Percentiles rank a stretch among this genome's conserved stretches.
phyloP scores from a whole-genome alignment of 2,797 vertebrate genomes.

The Buceros bicornis region DNA sequence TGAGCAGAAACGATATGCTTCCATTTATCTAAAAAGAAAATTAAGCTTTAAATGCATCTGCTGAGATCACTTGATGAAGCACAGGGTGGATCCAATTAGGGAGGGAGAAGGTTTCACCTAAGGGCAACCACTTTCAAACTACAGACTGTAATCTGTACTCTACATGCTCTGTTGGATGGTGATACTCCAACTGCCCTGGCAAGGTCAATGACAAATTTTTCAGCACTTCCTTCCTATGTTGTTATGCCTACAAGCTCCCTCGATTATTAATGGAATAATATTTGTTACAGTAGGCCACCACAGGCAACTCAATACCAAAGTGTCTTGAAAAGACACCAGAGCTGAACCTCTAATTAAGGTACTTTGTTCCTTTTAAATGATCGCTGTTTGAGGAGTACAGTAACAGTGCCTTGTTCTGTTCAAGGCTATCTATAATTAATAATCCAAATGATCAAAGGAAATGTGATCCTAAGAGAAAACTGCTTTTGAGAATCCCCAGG shows the following conservation, averaged over 20 bases:
- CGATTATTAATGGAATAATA: conserved; percentile 7
- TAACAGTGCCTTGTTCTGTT: conserved; percentile 28
- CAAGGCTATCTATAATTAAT: conserved; percentile 54
- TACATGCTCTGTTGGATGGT: background rate
- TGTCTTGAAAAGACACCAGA: conserved; percentile 1
- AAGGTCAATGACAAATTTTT: background rate
- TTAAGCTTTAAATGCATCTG: background rate
- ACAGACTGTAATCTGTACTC: background rate
- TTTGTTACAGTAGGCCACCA: background rate
- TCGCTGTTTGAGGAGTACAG: background rate
- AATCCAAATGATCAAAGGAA: conserved; percentile 26
- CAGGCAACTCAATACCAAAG: background rate
- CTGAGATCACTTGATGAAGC: background rate
- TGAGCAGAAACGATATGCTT: background rate
- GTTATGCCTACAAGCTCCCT: background rate
- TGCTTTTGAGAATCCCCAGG: conserved; percentile 34
- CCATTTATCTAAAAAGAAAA: background rate
- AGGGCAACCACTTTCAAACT: background rate
- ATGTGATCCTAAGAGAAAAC: conserved; percentile 34
- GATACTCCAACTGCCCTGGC: background rate
- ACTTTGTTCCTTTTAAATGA: conserved; percentile 45
- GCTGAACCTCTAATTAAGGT: conserved; percentile 29
- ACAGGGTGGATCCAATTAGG: background rate
- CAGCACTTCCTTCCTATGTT: background rate
- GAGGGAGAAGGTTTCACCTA: background rate